Conservation (phyloP, 2,888 invertebrate genomes). For the Lathronympha strigana region DNA sequence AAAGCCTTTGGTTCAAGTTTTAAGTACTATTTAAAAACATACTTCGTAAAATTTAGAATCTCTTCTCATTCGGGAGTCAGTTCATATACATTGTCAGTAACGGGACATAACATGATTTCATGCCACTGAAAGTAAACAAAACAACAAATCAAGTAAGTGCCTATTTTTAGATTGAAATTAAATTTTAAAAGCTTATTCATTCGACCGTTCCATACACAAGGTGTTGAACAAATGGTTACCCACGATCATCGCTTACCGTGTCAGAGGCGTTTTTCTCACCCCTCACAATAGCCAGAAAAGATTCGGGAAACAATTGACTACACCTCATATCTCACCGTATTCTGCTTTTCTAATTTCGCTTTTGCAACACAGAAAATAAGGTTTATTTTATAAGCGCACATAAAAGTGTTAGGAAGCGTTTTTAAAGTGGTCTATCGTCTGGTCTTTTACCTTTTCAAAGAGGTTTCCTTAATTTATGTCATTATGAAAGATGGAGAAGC, state of each 20-base stretch:
- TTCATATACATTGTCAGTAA: too few relatives aligned
- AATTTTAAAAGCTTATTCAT: neutral
- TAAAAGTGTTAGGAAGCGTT: neutral
- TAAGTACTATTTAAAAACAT: too few relatives aligned
- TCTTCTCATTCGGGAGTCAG: too few relatives aligned
- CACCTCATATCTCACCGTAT: neutral
- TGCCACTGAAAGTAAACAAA: too few relatives aligned
- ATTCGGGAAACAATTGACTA: conserved; percentile 17
- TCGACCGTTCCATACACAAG: conserved; percentile 15
- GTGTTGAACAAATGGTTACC: conserved; percentile 34
- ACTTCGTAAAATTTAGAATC: too few relatives aligned
- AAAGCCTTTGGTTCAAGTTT: too few relatives aligned
- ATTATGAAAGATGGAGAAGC: conserved; percentile 38
- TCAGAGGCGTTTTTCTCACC: conserved; percentile 31
- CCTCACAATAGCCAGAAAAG: conserved; percentile 35
- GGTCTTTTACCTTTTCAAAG: conserved; percentile 31
- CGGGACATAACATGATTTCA: too few relatives aligned
- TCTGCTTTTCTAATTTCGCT: neutral
- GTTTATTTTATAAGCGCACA: neutral
- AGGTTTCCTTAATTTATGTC: conserved; percentile 42
- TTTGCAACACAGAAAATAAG: neutral
- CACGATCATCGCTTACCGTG: conserved; percentile 39
- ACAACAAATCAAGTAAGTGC: neutral
- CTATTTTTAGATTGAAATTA: neutral
- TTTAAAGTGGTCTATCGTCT: neutral